Evolutionary conservation across 2,888 invertebrate species (phyloP).

Genomic region (Chrysodeixis includens): DNA sequence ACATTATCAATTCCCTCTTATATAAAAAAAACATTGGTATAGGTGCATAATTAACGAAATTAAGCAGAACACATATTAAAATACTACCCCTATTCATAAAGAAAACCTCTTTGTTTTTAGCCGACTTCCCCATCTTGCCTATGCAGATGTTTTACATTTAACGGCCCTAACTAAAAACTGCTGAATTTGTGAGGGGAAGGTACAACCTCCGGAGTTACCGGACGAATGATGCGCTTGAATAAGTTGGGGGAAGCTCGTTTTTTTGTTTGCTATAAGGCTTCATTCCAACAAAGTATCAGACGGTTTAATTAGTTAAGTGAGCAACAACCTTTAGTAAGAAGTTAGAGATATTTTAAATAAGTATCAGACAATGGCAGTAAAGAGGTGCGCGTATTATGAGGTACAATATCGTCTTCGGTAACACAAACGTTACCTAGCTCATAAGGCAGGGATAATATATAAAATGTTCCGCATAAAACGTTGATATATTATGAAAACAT

Average conservation of each 20-base stretch:
- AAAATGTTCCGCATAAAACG: too few relatives aligned
- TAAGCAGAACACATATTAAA: slow-evolving; percentile 16
- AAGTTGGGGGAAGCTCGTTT: slow-evolving; percentile 39
- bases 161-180: slow-evolving; percentile 43
- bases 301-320: slow-evolving; percentile 15
- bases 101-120: slow-evolving; percentile 10
- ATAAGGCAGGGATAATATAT: too few relatives aligned
- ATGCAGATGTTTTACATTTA: slow-evolving; percentile 59
- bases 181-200: slow-evolving; percentile 43
- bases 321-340: not conserved
- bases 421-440: too few relatives aligned
- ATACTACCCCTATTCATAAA: slow-evolving; percentile 9
- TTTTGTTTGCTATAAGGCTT: slow-evolving; percentile 27
- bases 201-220: slow-evolving; percentile 42
- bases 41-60: not conserved
- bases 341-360: not conserved
- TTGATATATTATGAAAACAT: too few relatives aligned
- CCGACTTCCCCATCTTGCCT: slow-evolving; percentile 29
- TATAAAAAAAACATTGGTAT: too few relatives aligned
- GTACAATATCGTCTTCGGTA: too few relatives aligned
- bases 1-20: too few relatives aligned
- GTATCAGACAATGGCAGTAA: not conserved
- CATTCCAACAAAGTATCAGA: slow-evolving; percentile 8
- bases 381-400: too few relatives aligned
- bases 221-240: slow-evolving; percentile 43